These are phyloP conservation scores for Vireo griseus DNA, from an alignment of 2,797 vertebrate genomes.

Conservation along the genomic window DNA sequence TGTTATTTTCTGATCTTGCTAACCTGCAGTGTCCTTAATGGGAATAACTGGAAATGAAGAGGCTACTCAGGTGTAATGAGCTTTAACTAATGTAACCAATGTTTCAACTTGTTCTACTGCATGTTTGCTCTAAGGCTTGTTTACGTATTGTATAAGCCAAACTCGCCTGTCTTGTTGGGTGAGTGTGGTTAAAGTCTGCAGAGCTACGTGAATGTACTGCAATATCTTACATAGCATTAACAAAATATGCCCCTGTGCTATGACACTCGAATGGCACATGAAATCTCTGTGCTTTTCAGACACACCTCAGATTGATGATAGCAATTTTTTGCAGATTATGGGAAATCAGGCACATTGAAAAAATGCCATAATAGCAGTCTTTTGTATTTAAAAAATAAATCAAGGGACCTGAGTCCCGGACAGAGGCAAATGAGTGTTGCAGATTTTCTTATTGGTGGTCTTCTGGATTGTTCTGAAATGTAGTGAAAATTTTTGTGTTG, in stretches of 20 bases:
- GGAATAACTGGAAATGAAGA: constrained; percentile 48
- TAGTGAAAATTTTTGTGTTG: not conserved
- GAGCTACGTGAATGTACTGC: constrained; percentile 45
- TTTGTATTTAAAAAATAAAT: not conserved
- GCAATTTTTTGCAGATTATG: not conserved
- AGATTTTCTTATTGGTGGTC: not conserved
- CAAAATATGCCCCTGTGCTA: constrained; percentile 25
- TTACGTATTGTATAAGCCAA: constrained; percentile 70
- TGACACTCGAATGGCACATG: not conserved
- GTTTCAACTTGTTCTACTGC: constrained; percentile 65
- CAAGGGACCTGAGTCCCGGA: not conserved
- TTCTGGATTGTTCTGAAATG: not conserved
- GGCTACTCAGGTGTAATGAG: constrained; percentile 59
- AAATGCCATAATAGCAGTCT: fast-evolving
- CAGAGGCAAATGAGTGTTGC: not conserved
- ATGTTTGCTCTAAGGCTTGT: constrained; percentile 66
- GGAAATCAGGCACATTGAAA: not conserved
- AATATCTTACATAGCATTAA: constrained; percentile 46
- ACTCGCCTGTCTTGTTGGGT: constrained; percentile 77
- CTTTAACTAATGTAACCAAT: constrained; percentile 56
- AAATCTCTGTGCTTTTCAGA: not conserved
- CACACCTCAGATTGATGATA: not conserved
- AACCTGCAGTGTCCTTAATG: not conserved
- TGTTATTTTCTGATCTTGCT: not conserved
- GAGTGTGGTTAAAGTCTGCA: constrained; percentile 61